Conservation (phyloP, 1,140 invertebrate species). For the Araneus ventricosus region DNA sequence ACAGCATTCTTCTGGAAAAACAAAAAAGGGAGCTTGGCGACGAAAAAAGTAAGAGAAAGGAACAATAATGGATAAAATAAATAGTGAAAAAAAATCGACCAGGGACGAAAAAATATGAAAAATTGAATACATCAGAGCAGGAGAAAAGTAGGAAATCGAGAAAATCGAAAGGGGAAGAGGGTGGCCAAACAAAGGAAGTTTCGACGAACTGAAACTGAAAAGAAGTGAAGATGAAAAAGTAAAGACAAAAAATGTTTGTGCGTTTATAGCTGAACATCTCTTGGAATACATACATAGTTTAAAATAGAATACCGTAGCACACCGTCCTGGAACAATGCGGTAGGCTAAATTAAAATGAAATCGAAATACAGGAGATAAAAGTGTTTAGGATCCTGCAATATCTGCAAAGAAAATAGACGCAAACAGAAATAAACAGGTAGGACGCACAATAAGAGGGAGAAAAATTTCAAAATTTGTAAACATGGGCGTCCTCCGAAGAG, state of each 20-base stretch:
- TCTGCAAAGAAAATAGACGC: conserved; percentile 6
- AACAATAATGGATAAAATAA: conserved; percentile 74
- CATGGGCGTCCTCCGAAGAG: not conserved
- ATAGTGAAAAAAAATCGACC: conserved; percentile 58
- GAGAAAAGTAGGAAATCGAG: conserved; percentile 71
- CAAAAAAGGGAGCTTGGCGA: conserved; percentile 56
- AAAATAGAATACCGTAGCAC: conserved; percentile 43
- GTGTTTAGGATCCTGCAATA: conserved; percentile 47
- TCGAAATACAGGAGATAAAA: conserved; percentile 53
- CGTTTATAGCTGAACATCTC: conserved; percentile 56
- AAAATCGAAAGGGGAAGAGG: conserved; percentile 61
- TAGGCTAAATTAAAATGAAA: conserved; percentile 71
- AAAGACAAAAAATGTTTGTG: conserved; percentile 43
- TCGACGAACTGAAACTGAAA: not conserved
- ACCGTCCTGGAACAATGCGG: conserved; percentile 29
- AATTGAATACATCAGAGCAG: conserved; percentile 72
- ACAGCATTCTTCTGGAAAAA: conserved; percentile 42
- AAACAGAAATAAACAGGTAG: conserved; percentile 35
- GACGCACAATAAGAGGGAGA: not conserved
- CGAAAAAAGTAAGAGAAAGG: conserved; percentile 59
- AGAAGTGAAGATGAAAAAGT: not conserved
- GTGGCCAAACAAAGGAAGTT: conserved; percentile 58
- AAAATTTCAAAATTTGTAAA: conserved; percentile 39
- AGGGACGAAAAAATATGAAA: conserved; percentile 70
- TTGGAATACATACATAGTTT: conserved; percentile 44